Evolutionary conservation across 1,140 invertebrate genomes (phyloP).

Genomic region (Acromyrmex heyeri): DNA sequence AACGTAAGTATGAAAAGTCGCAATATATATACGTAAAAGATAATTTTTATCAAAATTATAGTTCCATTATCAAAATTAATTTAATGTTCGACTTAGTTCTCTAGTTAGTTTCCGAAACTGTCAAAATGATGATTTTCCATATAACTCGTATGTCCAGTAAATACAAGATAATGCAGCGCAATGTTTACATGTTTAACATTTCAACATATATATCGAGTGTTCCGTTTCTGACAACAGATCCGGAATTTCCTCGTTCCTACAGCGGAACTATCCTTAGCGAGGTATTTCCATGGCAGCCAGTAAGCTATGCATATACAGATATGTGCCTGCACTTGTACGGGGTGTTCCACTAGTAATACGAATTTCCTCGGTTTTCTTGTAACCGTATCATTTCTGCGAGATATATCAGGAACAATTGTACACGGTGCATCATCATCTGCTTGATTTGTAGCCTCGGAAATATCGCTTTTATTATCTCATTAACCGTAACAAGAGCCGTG

Average conservation of each 20-base stretch:
- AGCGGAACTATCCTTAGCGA: conserved; percentile 58
- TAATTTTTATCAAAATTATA: neutral
- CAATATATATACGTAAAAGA: neutral
- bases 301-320: conserved; percentile 41
- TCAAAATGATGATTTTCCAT: conserved; percentile 25
- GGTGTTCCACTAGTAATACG: conserved; percentile 23
- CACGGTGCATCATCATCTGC: neutral
- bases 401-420: neutral
- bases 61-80: conserved; percentile 1
- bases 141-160: conserved; percentile 18
- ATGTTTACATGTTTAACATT: conserved; percentile 57
- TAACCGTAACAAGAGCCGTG: neutral
- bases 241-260: conserved; percentile 69
- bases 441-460: neutral
- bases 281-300: conserved; percentile 68
- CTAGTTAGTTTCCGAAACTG: neutral
- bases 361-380: neutral
- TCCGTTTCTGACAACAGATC: conserved; percentile 54
- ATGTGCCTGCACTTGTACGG: neutral
- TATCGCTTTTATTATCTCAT: neutral
- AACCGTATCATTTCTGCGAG: neutral
- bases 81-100: neutral
- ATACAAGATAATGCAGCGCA: conserved; percentile 2
- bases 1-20: neutral
- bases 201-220: conserved; percentile 24